phyloP scores from a whole-genome alignment of 2,113 vertebrate species.

The Miniopterus natalensis region DNA sequence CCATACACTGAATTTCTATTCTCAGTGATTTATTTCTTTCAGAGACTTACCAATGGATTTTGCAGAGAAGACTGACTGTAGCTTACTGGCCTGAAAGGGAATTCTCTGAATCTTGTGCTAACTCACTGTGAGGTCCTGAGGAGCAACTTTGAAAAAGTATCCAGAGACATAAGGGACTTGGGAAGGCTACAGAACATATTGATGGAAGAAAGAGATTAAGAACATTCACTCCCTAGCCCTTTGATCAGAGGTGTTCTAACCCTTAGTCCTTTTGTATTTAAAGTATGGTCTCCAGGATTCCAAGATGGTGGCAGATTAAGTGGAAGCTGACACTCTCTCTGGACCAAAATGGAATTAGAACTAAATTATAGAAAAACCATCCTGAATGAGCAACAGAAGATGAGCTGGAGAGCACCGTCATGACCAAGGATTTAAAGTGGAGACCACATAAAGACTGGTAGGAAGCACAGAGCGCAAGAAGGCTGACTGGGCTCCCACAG shows the following conservation, averaged over 20 bases:
- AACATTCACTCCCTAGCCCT: accelerated
- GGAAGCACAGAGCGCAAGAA: no score
- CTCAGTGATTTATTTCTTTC: background rate
- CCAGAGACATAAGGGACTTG: background rate
- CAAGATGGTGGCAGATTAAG: no score
- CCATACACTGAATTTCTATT: background rate
- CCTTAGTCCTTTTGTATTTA: background rate
- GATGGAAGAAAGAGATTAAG: background rate
- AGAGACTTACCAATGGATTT: background rate
- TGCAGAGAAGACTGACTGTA: background rate
- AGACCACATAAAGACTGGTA: no score
- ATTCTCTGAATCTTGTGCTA: background rate
- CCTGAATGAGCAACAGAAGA: no score
- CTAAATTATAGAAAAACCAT: no score
- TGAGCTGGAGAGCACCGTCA: no score
- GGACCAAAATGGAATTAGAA: no score
- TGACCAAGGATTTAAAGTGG: no score
- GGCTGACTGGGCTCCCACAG: no score
- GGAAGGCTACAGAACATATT: background rate
- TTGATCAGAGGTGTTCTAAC: background rate
- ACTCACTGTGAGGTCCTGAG: background rate
- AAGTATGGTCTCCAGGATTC: background rate
- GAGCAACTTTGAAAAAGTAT: background rate
- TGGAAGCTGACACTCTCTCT: no score
- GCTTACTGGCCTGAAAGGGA: background rate